Evolutionary conservation across 2,888 invertebrate species (phyloP), one percentile per base, ranked within the genome.

Genomic region (Phrixothrix hirtus): DNA sequence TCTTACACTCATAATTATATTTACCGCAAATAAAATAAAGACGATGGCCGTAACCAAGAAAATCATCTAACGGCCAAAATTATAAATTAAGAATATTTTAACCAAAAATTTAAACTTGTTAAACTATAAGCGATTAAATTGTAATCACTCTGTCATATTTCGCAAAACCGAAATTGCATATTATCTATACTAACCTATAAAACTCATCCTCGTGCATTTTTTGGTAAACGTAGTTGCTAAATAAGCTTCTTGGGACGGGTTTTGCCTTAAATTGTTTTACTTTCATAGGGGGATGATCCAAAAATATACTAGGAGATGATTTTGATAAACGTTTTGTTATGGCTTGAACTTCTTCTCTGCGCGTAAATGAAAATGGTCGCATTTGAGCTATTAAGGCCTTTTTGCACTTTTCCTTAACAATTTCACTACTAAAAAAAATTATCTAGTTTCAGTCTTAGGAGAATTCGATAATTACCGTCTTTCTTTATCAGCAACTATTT

Each of bases 131-230:
- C n/a, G n/a, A n/a, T n/a, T n/a, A n/a, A n/a, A n/a, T n/a, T n/a
- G n/a, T n/a, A n/a, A n/a, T n/a, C n/a, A n/a, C n/a, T n/a, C n/a
- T n/a, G n/a, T n/a, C n/a, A n/a, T n/a, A n/a, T n/a, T n/a, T n/a
- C n/a, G n/a, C n/a, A n/a, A n/a, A n/a, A n/a, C n/a, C n/a, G n/a
- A n/a, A n/a, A n/a, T n/a, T n/a, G n/a, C n/a, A n/a, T n/a, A n/a
- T n/a, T n/a, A n/a, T n/a, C n/a, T n/a, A 6, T 13, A 31, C 48
- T 59, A 65, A 86, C 86, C 86, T 80, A 70, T 85, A 86, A 73
- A 83, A 88, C 58, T 87, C 85, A 61, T 87, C 85, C 66, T 88
- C 86, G 58, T 84, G 81, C 79, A 85, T 84, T 68, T 83, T 85
- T 57, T 84, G 82, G 58, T 87, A 87, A 63, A 87, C 80, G 57